Conservation (phyloP, 2,113 vertebrate species). For the Eretmochelys imbricata region DNA sequence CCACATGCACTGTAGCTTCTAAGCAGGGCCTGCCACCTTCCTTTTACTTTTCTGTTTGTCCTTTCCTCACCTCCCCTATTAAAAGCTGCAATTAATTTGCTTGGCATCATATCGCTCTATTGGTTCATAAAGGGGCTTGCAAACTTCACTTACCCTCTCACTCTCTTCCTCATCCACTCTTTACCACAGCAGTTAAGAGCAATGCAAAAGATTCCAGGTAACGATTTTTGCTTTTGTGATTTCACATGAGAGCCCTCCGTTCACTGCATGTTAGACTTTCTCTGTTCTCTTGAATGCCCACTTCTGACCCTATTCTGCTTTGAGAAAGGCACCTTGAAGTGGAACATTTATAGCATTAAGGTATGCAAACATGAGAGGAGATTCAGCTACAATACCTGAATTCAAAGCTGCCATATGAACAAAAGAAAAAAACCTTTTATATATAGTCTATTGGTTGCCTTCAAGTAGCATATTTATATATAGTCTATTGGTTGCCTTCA, state of each 20-base stretch:
- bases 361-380: neutral
- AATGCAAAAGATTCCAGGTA: neutral
- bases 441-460: neutral
- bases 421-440: neutral
- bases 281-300: neutral
- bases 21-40: neutral
- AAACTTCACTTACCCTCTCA: neutral
- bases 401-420: neutral
- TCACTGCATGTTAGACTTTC: rapidly evolving
- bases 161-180: neutral
- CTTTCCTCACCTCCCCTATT: neutral
- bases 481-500: neutral
- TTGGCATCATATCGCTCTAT: neutral
- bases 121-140: neutral
- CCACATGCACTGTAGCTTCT: neutral
- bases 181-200: neutral
- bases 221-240: neutral
- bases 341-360: neutral
- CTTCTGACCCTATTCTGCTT: constrained; percentile 5
- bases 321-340: neutral
- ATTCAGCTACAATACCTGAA: neutral
- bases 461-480: neutral
- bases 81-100: neutral
- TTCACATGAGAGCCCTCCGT: neutral
- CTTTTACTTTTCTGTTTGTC: neutral